Evolutionary conservation across 2,113 vertebrate genomes (phyloP).

Genomic region (Bagarius yarrelli): DNA sequence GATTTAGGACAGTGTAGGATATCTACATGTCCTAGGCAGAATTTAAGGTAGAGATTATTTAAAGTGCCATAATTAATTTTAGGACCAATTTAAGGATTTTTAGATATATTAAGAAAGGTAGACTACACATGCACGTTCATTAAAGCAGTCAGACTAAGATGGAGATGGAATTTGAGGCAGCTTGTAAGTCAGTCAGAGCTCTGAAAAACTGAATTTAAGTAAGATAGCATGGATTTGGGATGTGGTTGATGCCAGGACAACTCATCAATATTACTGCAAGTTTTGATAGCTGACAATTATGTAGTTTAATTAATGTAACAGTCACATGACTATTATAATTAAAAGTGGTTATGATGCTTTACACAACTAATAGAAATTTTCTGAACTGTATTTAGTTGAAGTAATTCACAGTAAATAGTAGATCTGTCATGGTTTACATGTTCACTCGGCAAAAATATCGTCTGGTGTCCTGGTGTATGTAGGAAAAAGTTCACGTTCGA

Average conservation of each 20-base stretch:
- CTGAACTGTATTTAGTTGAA: not conserved
- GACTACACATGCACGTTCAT: no score
- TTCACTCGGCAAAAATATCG: not conserved
- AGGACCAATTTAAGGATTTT: no score
- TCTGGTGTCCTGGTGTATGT: not conserved
- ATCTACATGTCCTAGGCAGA: no score
- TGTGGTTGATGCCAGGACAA: not conserved
- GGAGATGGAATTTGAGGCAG: not conserved
- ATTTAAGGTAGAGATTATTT: no score
- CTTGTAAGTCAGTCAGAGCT: no score
- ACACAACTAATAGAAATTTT: not conserved
- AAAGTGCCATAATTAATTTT: no score
- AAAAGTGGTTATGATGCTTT: not conserved
- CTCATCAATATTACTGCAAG: not conserved
- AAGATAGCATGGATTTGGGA: not conserved
- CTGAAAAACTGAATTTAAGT: not conserved
- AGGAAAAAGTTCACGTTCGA: not conserved
- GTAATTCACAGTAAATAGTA: not conserved
- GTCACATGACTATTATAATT: not conserved
- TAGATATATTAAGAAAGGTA: no score
- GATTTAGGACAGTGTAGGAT: no score
- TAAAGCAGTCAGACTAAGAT: no score
- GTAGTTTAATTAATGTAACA: not conserved
- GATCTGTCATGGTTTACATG: not conserved
- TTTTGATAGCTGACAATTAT: not conserved